Evolutionary conservation across 2,888 invertebrate genomes (phyloP), one percentile per base, ranked within the genome.

Genomic region (Noctua comes): DNA sequence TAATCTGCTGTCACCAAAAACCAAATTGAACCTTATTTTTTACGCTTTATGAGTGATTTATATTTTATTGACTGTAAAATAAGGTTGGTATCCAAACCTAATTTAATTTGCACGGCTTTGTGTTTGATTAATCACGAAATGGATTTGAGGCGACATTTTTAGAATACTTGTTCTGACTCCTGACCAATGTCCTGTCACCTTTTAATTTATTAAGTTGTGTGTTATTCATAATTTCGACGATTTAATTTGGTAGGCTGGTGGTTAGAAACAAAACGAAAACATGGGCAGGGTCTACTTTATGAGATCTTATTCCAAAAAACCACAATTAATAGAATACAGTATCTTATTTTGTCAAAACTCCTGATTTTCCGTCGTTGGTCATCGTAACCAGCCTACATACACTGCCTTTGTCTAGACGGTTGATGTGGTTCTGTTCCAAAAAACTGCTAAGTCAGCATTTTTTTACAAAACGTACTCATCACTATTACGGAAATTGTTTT

Each of bases 91-190:
- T 40, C 64, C 13, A 82, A 83, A 86, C 48, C 92, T 94, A 93
- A 95, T 94, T 95, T 94, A 94, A 94, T 95, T 94, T 93, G 92
- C 90, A 85, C 82, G 88, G 91, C 91, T 91, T 92, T 91, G 90
- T 87, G 91, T 91, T 91, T 94, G 94, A 94, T 95, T 94, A 94
- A 94, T 94, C 90, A 89, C 84, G 82, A 86, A 89, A 89, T 85
- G 87, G 87, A 89, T 85, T 73, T 43, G 51, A 36, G 74, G 79
- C 90, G 93, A 93, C 93, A 94, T 94, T 93, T 93, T 93, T 92
- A 73, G 88, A 90, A 91, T 91, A 88, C 82, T 88, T 89, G 79
- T 68, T 59, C 78, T 74, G 68, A 78, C 79, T 83, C 78, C 79
- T 81, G 76, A 76, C 74, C 86, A 82, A 73, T 80, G 77, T 82